Evolutionary conservation across 2,888 invertebrate species (phyloP), one percentile per base, ranked within the genome.

Genomic region (Tetranychus piercei): DNA sequence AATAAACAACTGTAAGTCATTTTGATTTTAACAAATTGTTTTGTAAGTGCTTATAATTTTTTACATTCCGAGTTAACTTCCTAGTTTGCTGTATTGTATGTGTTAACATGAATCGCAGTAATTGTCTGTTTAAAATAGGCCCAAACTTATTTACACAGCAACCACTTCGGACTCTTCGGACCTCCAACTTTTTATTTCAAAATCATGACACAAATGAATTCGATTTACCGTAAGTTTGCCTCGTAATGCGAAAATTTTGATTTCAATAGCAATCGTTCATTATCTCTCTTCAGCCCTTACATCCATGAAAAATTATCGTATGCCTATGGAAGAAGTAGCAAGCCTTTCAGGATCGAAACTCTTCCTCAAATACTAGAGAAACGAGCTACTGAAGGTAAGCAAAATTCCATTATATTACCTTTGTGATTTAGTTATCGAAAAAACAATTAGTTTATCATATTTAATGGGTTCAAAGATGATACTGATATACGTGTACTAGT

Each of bases 341-440:
- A 69, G 11, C 69, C 69, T 8, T 69, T 20, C 34, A 23, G 11
- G 6, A 20, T 69, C 4, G 69, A 69, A 11, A 69, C 69, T 23
- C 11, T 69, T 6, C 22, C 69, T 5, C 20, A 20, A 23, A 11
- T 69, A 20, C 34, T 69, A 4, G 22, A 69, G 4, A 11, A 69
- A 69, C n/a, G 69, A 69, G 69, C 69, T 69, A 6, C 20, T 18
- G 22, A 69, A 69, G 22, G 69, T 69, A 69, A 69, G 11, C 20
- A 20, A 18, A 66, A 20, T 18, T n/a, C 20, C 11, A 8, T 66
- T 66, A 6, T 64, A n/a, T n/a, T 18, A 66, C 15, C 11, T 6
- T 6, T 20, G 5, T 9, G 9, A 20, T 66, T 66, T 7, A 66
- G 65, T 20, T 15, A 69, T 69, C 8, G 5, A 20, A 69, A 5